A percentile compares a stretch with the other conserved stretches of the same genome.
phyloP scores from a whole-genome alignment of 2,888 invertebrate genomes.

The Caenorhabditis uteleia region DNA sequence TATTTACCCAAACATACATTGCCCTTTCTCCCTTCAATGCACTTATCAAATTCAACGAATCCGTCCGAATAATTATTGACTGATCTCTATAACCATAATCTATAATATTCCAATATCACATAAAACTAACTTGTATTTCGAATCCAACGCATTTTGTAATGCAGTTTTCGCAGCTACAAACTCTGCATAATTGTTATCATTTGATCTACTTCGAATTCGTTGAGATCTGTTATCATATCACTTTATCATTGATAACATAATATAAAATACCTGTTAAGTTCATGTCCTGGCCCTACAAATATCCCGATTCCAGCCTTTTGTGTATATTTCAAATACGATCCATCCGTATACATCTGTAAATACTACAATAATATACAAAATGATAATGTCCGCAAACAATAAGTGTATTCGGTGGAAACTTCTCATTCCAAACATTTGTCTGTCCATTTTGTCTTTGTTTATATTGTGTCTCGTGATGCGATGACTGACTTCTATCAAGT shows the following conservation, averaged over 20 bases:
- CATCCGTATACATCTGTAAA: conserved; percentile 37
- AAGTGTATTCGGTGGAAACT: conserved; percentile 14
- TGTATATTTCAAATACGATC: conserved; percentile 7
- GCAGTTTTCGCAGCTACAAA: conserved; percentile 22
- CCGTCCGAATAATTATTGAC: conserved; percentile 31
- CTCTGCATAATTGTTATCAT: conserved; percentile 29
- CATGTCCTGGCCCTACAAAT: conserved; percentile 27
- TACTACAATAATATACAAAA: not conserved
- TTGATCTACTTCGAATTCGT: conserved; percentile 18
- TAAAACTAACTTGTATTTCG: conserved; percentile 6
- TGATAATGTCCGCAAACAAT: not conserved
- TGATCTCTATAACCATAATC: conserved; percentile 5
- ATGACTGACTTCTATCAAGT: conserved; percentile 11
- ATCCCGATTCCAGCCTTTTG: conserved; percentile 26
- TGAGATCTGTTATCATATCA: no score
- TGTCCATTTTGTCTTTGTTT: conserved; percentile 7
- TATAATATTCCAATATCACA: not conserved
- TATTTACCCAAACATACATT: not conserved
- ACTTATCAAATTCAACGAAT: conserved; percentile 22
- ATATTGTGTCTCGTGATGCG: conserved; percentile 9
- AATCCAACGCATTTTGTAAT: conserved; percentile 10
- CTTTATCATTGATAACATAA: no score
- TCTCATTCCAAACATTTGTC: conserved; percentile 28
- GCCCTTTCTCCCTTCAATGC: conserved; percentile 10
- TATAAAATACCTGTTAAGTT: no score